Conservation (phyloP, 2,888 invertebrate genomes). For the Escarpia spicata region DNA sequence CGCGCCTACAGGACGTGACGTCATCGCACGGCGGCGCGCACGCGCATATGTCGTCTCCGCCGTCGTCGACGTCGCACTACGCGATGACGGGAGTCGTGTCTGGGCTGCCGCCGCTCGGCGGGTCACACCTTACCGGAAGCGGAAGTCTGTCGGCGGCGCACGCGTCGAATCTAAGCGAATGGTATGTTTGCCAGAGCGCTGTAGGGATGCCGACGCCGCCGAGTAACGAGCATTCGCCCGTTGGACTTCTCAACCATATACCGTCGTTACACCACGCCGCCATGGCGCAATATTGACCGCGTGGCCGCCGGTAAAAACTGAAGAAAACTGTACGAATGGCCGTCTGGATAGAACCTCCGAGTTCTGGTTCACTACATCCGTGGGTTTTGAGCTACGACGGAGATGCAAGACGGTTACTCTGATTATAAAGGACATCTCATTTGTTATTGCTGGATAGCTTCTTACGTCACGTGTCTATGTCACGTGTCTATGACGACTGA, state of each 20-base stretch:
- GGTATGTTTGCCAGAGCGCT: slow-evolving; percentile 81
- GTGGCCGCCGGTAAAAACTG: neutral
- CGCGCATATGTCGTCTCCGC: neutral
- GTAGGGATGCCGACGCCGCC: slow-evolving; percentile 73
- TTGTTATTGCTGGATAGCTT: neutral
- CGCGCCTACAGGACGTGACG: slow-evolving; percentile 26
- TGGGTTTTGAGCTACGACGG: too few relatives aligned
- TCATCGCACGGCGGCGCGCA: slow-evolving; percentile 58
- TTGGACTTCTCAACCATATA: slow-evolving; percentile 46
- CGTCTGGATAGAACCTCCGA: neutral
- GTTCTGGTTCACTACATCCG: neutral
- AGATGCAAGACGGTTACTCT: neutral
- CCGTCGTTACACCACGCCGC: slow-evolving; percentile 57
- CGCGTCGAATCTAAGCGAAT: slow-evolving; percentile 75
- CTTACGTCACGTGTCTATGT: neutral
- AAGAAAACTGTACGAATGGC: neutral
- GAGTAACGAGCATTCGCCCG: slow-evolving; percentile 75
- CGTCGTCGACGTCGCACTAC: neutral
- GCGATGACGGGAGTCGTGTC: neutral
- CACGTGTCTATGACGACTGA: neutral
- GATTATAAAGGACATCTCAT: too few relatives aligned
- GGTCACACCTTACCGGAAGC: slow-evolving; percentile 26
- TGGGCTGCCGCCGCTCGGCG: slow-evolving; percentile 20
- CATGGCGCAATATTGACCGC: slow-evolving; percentile 52
- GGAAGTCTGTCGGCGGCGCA: slow-evolving; percentile 21